Conservation (phyloP, 2,113 vertebrate species). For the Leucosticte australis region DNA sequence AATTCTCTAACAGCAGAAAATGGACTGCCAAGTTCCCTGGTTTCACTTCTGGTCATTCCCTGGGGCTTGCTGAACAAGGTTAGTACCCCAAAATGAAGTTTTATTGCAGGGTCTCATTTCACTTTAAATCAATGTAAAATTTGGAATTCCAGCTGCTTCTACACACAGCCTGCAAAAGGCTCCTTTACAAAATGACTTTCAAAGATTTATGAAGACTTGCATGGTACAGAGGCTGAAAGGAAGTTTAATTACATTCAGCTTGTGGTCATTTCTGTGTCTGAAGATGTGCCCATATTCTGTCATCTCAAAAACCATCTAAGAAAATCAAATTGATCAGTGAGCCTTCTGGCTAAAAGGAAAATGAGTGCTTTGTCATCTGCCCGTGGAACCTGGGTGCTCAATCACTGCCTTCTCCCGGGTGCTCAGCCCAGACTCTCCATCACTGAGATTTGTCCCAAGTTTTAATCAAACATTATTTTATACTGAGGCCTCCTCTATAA, state of each 20-base stretch:
- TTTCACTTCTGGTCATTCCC: not conserved
- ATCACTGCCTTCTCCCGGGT: conserved; percentile 57
- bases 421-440: conserved; percentile 34
- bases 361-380: conserved; percentile 56
- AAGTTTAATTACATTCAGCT: conserved; percentile 61
- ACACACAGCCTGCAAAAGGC: not conserved
- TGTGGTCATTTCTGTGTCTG: conserved; percentile 49
- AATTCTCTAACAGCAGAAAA: not conserved
- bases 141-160: not conserved
- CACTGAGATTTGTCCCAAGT: conserved; percentile 67
- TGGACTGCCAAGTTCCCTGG: not conserved
- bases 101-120: not conserved
- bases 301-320: conserved; percentile 41
- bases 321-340: conserved; percentile 65
- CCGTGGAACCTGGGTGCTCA: conserved; percentile 13
- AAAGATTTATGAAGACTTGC: conserved; percentile 47
- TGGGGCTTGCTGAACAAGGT: not conserved
- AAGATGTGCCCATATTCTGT: conserved; percentile 20
- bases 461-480: conserved; percentile 78
- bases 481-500: conserved; percentile 58
- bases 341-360: conserved; percentile 51
- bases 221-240: conserved; percentile 11
- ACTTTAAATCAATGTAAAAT: not conserved
- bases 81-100: not conserved
- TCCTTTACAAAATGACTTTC: not conserved